Base-by-base conservation (phyloP, 2,888 invertebrate genomes). In the Drosophila austrosaltans region DNA sequence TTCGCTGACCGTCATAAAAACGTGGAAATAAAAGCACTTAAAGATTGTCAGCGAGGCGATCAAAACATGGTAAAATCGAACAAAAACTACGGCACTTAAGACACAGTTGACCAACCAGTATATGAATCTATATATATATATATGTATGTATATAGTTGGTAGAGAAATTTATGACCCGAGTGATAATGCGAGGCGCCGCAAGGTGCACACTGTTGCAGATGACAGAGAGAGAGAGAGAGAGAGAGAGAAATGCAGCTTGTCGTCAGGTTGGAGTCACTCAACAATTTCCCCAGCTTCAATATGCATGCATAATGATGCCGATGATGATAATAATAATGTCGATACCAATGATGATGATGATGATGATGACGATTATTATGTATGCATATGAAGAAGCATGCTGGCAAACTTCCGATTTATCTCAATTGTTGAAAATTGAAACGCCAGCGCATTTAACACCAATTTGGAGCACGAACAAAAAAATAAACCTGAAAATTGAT, bases 131-230 rank as follows among this genome's bases (percentile, higher is more conserved):
- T 36, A 48, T 8, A 8, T 8, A 36, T 8, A 36, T 32, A 10
- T 2, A 36, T 36, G 8, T 36, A 10, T 36, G 36, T 36, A 36
- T 36, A 10, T 36, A 44, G 36, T 40, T 40, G 20, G 36, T 32
- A 48, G 40, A 36, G 71, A 81, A 83, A 89, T 90, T 90, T 90
- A 90, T 85, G 87, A 84, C 81, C 81, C 77, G 65, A 76, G 81
- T 71, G 90, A 90, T 90, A 90, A 89, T 78, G 73, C 65, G 80
- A 86, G 89, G 90, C 90, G 90, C 90, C 89, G 89, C 90, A 89
- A 90, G 89, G 89, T 90, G 90, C 79, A 81, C 57, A 72, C 48
- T 30, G 61, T 44, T 56, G 32, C 12, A 61, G 48, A 30, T 32
- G 32, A 36, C 8, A 12, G 44, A 12, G 3, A n/a, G 42, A 39